Evolutionary conservation across 92 coral and sea anemone genomes (phyloP), one percentile per base, ranked within the genome.

Genomic region (Umimayanthus chanpuru): DNA sequence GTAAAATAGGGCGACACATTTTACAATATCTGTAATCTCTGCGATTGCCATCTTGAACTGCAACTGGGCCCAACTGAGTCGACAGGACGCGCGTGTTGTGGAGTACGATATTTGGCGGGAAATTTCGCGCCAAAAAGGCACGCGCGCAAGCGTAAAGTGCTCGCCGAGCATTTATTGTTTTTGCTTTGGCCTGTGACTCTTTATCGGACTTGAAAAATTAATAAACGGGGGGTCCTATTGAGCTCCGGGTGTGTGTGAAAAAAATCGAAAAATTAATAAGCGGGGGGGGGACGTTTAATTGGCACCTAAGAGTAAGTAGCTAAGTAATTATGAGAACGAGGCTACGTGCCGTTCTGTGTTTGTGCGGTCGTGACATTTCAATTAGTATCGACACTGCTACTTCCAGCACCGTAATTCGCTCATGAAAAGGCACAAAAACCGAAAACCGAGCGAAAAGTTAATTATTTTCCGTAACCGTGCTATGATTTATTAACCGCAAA

Each of bases 11-110:
- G 87, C 78, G 64, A 83, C 87, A 20, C 87, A 83, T 40, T 40
- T 83, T 30, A 84, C 78, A 70, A 84, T 79, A 70, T 39, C 88
- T 44, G 88, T 47, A n/a, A 29, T 7, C 50, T 84, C 88, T 20
- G 16, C 40, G 44, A 21, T 55, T 85, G 88, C 88, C 88, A 85
- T 85, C 41, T 85, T 85, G 88, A 85, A 85, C 76, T 85, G 79
- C n/a, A n/a, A n/a, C n/a, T n/a, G n/a, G 66, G 78, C 64, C 64
- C 8, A 67, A 5, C 43, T 10, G 78, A 43, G 76, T 26, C n/a
- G n/a, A n/a, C n/a, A n/a, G n/a, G n/a, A 66, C 78, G 18, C 56
- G 66, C n/a, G 78, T 85, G 44, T 67, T 36, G 4, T 78, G 49
- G 0, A 78, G 40, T 40, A 41, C 82, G 49, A 41, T 77, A 43